A percentile compares a stretch with the other conserved stretches of the same genome.
Evolutionary conservation across 2,113 vertebrate species (phyloP).

Genomic region (Oryzias javanicus): DNA sequence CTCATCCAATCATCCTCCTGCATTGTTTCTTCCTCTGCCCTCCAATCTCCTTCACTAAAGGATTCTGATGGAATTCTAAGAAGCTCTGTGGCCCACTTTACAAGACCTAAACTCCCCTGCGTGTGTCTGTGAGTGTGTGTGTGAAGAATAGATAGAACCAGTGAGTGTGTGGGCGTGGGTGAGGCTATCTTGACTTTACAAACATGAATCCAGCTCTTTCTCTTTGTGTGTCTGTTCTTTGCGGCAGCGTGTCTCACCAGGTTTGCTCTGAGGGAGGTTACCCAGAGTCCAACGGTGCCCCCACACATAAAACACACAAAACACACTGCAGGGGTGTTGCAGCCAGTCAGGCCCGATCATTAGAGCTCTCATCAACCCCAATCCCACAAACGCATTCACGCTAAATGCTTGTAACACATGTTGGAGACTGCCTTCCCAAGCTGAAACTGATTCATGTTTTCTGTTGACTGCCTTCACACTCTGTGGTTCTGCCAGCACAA

Average conservation of each 20-base stretch:
- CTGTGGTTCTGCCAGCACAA: not conserved
- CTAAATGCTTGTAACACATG: slow-evolving; percentile 13
- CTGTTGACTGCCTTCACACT: slow-evolving; percentile 13
- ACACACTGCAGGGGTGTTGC: slow-evolving; percentile 8
- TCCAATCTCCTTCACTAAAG: slow-evolving; percentile 44
- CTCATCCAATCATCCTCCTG: slow-evolving; percentile 40
- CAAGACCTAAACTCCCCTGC: slow-evolving; percentile 54
- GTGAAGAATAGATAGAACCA: slow-evolving; percentile 10
- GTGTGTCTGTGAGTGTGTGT: slow-evolving; percentile 9
- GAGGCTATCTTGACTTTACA: slow-evolving; percentile 49
- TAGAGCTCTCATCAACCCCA: slow-evolving; percentile 21
- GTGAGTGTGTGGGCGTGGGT: slow-evolving; percentile 36
- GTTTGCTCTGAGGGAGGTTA: slow-evolving; percentile 37
- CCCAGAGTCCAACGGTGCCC: slow-evolving; percentile 27
- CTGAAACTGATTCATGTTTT: slow-evolving; percentile 28
- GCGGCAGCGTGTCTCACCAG: slow-evolving; percentile 22
- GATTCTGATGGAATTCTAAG: slow-evolving; percentile 73
- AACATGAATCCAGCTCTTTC: slow-evolving; percentile 41
- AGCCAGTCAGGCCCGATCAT: slow-evolving; percentile 43
- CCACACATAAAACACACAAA: slow-evolving; percentile 11
- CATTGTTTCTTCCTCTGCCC: slow-evolving; percentile 52
- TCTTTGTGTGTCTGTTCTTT: slow-evolving; percentile 33
- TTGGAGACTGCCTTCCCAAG: slow-evolving; percentile 16
- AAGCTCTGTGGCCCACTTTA: slow-evolving; percentile 72
- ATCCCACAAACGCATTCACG: slow-evolving; percentile 6